phyloP scores from a whole-genome alignment of 2,888 invertebrate genomes.

The Xanthorhoe spadicearia region DNA sequence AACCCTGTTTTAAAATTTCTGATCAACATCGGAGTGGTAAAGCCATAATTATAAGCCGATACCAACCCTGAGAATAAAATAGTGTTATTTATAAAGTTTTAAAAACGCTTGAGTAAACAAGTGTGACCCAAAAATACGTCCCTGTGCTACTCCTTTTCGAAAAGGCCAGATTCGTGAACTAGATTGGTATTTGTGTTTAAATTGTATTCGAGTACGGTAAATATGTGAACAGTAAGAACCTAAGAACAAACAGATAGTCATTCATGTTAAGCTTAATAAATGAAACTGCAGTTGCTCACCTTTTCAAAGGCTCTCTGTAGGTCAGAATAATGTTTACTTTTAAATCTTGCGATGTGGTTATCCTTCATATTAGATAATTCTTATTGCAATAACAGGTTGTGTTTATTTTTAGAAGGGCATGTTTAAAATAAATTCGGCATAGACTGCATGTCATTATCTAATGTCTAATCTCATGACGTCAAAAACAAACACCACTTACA shows the following conservation, averaged over 20 bases:
- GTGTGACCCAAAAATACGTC: conserved; percentile 1
- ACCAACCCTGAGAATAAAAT: too few relatives aligned
- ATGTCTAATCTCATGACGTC: too few relatives aligned
- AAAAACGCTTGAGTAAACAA: conserved; percentile 3
- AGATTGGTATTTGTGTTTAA: not conserved
- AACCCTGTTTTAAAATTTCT: too few relatives aligned
- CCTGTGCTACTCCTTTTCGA: conserved; percentile 6
- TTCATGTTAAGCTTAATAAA: not conserved
- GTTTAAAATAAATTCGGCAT: too few relatives aligned
- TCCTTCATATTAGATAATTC: not conserved
- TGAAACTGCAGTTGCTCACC: conserved; percentile 16
- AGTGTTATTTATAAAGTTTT: too few relatives aligned
- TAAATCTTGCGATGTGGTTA: not conserved
- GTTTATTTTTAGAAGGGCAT: too few relatives aligned
- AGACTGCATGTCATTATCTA: too few relatives aligned
- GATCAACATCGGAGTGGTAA: too few relatives aligned
- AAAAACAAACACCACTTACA: too few relatives aligned
- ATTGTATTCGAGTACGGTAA: not conserved
- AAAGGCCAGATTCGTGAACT: not conserved
- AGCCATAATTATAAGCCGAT: too few relatives aligned
- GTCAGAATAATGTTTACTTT: conserved; percentile 10
- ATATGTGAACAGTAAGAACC: not conserved
- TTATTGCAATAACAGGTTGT: too few relatives aligned
- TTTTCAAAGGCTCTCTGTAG: conserved; percentile 22
- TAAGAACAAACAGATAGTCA: conserved; percentile 4